Base-by-base conservation (phyloP, 2,888 invertebrate species). In the Amblyjoppa fuscipennis region DNA sequence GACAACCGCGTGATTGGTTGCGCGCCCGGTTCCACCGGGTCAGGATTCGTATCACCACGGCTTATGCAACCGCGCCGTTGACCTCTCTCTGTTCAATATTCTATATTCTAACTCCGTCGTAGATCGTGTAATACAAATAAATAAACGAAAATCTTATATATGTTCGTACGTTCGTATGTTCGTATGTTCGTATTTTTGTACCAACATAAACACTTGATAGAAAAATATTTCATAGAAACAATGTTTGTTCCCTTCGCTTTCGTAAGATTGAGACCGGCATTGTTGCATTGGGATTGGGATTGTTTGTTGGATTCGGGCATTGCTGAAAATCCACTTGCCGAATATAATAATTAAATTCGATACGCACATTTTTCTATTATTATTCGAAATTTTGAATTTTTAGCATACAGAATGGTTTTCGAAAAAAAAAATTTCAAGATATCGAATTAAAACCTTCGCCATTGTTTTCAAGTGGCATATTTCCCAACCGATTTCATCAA, bases 1-100 rank as follows among this genome's bases (percentile, higher is more conserved):
- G 59, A 74, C 68, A 69, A 31, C 73, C 71, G 13, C 53, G 59
- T 73, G 77, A 78, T 83, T 78, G 73, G 69, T 64, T 31, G 49
- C 31, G 59, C 31, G 51, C 51, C 13, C 28, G 20, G 49, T 51
- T 64, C 69, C 34, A 11, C 53, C 51, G 20, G 45, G 53, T 76
- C 70, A 66, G 64, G 64, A 51, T 82, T 76, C 70, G 9, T 76
- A 71, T 76, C 76, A 45, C 41, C 64, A 61, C 51, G 41, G 25
- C 31, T 76, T 28, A 38, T 45, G 49, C 34, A 61, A 76, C 16
- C 34, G 51, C 11, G 25, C n/a, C 31, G 38, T 25, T 53, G 28
- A 56, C 69, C 2, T 31, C 34, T 34, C 41, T 70, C 56, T 34
- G 28, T 70, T 25, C 49, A 28, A 69, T 56, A 16, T 13, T 34